A percentile compares a stretch with the other conserved stretches of the same genome.
Evolutionary conservation across 92 coral and sea anemone genomes (phyloP).

Genomic region (Desmophyllum pertusum): DNA sequence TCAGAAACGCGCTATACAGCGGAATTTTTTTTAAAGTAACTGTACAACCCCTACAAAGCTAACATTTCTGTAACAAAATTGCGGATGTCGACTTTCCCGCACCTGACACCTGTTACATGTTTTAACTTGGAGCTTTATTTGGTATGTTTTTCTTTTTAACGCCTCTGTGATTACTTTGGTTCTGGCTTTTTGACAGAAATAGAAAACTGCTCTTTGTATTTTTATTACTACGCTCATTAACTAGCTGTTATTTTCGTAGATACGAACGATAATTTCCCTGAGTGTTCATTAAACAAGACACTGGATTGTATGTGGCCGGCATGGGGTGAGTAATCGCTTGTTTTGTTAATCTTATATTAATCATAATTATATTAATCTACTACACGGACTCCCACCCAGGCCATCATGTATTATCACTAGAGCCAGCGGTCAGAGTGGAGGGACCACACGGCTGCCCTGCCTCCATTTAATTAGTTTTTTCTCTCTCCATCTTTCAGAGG

Average conservation of each 20-base stretch:
- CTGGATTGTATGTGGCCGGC: constrained; percentile 83
- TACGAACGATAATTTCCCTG: constrained; percentile 23
- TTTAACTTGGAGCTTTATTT: too few relatives aligned
- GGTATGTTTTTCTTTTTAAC: too few relatives aligned
- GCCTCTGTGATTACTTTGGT: neutral
- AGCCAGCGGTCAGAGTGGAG: neutral
- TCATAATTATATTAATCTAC: too few relatives aligned
- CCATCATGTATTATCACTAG: neutral
- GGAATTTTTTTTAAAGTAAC: too few relatives aligned
- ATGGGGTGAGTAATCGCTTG: constrained; percentile 69
- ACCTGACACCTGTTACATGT: too few relatives aligned
- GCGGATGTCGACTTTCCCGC: too few relatives aligned
- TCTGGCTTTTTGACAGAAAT: neutral
- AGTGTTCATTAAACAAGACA: constrained; percentile 62
- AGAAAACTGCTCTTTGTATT: neutral
- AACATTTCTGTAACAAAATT: too few relatives aligned
- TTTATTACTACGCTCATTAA: neutral
- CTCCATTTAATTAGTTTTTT: neutral
- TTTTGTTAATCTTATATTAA: neutral
- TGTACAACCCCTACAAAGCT: neutral
- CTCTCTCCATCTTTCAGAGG: constrained; percentile 42
- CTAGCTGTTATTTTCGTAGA: constrained; percentile 16
- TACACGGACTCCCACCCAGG: neutral
- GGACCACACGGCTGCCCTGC: neutral
- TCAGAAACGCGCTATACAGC: too few relatives aligned